Percentiles rank a stretch among this genome's conserved stretches.
These are phyloP conservation scores for Parauchenoglanis punctatus DNA, from an alignment of 2,797 vertebrate genomes.

Conservation along the genomic window DNA sequence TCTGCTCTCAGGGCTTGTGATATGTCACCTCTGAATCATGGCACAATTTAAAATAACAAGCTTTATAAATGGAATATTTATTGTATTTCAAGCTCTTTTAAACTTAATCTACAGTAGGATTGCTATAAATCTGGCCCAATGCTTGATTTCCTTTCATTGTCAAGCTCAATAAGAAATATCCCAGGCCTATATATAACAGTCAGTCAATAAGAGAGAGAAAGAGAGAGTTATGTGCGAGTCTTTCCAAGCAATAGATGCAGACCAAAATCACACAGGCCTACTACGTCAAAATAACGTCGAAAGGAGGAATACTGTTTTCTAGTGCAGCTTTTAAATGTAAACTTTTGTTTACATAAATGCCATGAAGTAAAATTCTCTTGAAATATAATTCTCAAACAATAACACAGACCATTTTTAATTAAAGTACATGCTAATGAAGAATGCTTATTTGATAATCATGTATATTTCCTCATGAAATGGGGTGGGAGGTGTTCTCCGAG, in stretches of 20 bases:
- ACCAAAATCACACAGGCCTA: neutral
- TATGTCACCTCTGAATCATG: constrained; percentile 9
- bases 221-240: neutral
- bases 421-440: neutral
- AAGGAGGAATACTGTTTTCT: neutral
- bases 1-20: constrained; percentile 10
- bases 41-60: neutral
- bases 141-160: constrained; percentile 30
- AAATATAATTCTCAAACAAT: neutral
- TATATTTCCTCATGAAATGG: neutral
- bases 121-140: constrained; percentile 14
- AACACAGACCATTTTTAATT: neutral
- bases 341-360: neutral
- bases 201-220: constrained; percentile 10
- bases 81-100: constrained; percentile 28
- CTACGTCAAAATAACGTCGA: neutral
- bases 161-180: constrained; percentile 18
- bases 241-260: neutral
- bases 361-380: neutral
- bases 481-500: no score
- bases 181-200: constrained; percentile 9
- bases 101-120: constrained; percentile 27
- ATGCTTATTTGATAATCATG: neutral
- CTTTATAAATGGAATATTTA: constrained; percentile 21
- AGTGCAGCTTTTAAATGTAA: neutral